Conservation (phyloP, 2,797 vertebrate species). For the Merluccius polli region DNA sequence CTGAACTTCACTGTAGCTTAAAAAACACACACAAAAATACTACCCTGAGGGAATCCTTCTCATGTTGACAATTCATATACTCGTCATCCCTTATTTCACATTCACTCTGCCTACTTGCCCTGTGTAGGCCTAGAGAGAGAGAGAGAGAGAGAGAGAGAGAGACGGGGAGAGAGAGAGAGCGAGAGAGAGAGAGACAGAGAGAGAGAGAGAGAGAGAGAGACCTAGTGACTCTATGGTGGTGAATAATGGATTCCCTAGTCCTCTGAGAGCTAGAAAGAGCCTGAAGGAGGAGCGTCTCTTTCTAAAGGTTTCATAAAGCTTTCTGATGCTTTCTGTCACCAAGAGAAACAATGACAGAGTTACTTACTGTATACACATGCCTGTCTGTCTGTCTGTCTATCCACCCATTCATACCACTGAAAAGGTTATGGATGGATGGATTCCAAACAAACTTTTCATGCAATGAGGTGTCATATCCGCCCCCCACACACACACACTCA, state of each 20-base stretch:
- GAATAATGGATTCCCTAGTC: not conserved
- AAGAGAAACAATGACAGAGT: not conserved
- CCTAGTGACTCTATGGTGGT: not conserved
- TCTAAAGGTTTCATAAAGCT: not conserved
- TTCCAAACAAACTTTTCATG: not conserved
- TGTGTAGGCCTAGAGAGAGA: not conserved
- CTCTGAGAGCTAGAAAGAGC: not conserved
- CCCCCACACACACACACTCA: too few species aligned
- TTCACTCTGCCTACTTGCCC: not conserved
- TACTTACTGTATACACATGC: not conserved
- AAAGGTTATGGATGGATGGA: not conserved
- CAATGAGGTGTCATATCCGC: too few species aligned
- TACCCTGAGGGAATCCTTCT: too few species aligned
- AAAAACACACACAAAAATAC: too few species aligned
- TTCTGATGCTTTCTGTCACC: not conserved
- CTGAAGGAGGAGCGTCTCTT: not conserved
- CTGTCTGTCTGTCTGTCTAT: not conserved
- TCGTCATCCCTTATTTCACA: not conserved
- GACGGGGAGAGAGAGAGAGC: slow-evolving; percentile 4
- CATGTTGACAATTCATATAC: not conserved
- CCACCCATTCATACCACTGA: not conserved
- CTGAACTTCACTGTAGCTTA: not conserved
- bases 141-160: slow-evolving; percentile 3
- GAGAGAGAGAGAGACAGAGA: slow-evolving; percentile 6
- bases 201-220: slow-evolving; percentile 3